A percentile compares a stretch with the other conserved stretches of the same genome.
Evolutionary conservation across 2,797 vertebrate genomes (phyloP).

Genomic region (Hipposideros larvatus): DNA sequence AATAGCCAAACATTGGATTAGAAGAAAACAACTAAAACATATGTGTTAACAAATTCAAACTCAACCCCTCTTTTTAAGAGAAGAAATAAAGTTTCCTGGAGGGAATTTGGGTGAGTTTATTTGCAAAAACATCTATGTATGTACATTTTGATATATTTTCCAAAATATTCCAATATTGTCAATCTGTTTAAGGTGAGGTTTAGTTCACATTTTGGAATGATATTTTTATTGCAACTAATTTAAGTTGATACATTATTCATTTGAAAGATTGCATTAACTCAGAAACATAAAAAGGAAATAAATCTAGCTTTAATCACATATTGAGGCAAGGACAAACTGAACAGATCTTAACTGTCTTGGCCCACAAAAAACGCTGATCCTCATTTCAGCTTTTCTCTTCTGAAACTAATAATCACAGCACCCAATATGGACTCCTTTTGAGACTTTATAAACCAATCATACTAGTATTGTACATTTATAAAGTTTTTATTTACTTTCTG

Average conservation of each 20-base stretch:
- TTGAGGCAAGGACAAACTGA: slow-evolving; percentile 4
- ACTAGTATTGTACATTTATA: neutral
- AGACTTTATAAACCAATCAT: slow-evolving; percentile 14
- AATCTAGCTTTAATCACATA: slow-evolving; percentile 63
- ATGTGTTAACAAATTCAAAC: neutral
- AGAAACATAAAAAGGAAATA: slow-evolving; percentile 49
- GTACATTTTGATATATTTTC: neutral
- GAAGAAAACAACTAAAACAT: neutral
- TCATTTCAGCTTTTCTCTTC: neutral
- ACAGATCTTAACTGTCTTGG: slow-evolving; percentile 55
- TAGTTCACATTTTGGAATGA: neutral
- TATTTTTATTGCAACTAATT: slow-evolving; percentile 50
- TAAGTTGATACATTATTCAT: slow-evolving; percentile 62
- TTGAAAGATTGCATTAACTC: slow-evolving; percentile 16
- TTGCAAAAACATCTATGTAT: neutral
- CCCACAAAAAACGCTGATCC: neutral
- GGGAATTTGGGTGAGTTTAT: neutral
- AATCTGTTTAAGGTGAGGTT: neutral
- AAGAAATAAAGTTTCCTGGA: neutral
- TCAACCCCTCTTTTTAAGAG: neutral
- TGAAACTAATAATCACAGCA: slow-evolving; percentile 45
- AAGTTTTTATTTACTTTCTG: neutral
- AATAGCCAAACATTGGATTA: neutral
- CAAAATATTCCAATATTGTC: neutral
- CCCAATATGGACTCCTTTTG: neutral